Percentiles rank a stretch among this genome's conserved stretches.
These are phyloP conservation scores for Pagetopsis macropterus DNA, from an alignment of 2,797 vertebrate genomes.

Conservation along the genomic window DNA sequence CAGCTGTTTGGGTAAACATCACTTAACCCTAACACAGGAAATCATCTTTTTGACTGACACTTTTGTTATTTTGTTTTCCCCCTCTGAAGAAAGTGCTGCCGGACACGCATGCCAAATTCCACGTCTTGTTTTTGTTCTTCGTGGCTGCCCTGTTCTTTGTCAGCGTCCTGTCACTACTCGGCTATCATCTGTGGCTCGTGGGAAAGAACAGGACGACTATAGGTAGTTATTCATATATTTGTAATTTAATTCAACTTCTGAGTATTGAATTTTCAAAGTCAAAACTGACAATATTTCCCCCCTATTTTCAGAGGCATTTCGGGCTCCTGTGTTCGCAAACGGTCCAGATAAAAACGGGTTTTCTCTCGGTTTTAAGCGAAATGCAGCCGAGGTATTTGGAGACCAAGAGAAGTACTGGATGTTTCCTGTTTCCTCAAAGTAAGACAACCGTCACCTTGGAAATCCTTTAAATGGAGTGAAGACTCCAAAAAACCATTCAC, in stretches of 20 bases:
- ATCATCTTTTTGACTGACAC: not conserved
- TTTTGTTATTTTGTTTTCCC: slow-evolving; percentile 23
- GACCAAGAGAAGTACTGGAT: slow-evolving; percentile 92
- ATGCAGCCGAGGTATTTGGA: slow-evolving; percentile 91
- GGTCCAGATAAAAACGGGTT: slow-evolving; percentile 95
- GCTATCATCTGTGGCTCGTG: slow-evolving; percentile 96
- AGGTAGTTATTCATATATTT: slow-evolving; percentile 79
- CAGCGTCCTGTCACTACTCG: slow-evolving; percentile 93
- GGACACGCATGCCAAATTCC: slow-evolving; percentile 93
- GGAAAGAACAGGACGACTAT: slow-evolving; percentile 97
- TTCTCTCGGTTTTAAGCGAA: slow-evolving; percentile 91
- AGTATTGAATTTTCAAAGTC: not conserved
- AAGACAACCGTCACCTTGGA: slow-evolving; percentile 26
- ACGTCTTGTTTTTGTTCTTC: slow-evolving; percentile 96
- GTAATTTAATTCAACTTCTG: not conserved
- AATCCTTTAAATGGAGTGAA: not conserved
- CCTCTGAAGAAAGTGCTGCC: slow-evolving; percentile 87
- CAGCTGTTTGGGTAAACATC: not conserved
- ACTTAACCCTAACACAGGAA: not conserved
- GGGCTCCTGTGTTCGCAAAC: slow-evolving; percentile 91
- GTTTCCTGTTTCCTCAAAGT: slow-evolving; percentile 93
- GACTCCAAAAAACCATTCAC: not conserved
- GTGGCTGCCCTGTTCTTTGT: slow-evolving; percentile 97
- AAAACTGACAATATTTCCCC: not conserved
- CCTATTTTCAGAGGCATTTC: slow-evolving; percentile 89